These are phyloP conservation scores for Apodemia duryi DNA, from an alignment of 2,888 invertebrate genomes.

Conservation along the genomic window DNA sequence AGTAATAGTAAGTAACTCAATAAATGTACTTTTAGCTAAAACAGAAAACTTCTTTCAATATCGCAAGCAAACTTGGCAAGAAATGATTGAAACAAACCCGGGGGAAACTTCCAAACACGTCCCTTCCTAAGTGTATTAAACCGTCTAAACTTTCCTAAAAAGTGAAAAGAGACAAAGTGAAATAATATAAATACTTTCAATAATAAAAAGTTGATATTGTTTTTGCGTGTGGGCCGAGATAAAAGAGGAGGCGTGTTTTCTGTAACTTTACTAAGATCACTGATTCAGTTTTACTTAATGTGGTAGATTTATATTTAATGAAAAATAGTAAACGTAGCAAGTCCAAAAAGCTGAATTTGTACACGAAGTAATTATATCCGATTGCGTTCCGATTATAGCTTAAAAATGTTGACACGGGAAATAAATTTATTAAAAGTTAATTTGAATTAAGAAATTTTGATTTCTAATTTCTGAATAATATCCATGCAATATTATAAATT, in stretches of 20 bases:
- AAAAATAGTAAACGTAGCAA: no score
- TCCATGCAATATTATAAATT: no score
- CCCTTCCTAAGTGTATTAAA: constrained; percentile 75
- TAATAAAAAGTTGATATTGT: constrained; percentile 72
- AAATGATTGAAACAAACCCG: constrained; percentile 72
- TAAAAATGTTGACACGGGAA: no score
- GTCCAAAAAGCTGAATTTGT: no score
- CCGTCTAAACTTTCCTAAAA: constrained; percentile 57
- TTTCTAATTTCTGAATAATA: no score
- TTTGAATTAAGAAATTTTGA: no score
- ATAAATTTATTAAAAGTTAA: no score
- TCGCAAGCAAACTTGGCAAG: constrained; percentile 48
- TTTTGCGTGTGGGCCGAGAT: constrained; percentile 38
- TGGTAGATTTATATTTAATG: no score
- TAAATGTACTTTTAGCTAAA: constrained; percentile 27
- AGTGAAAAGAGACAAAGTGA: constrained; percentile 67
- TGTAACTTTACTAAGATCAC: background rate
- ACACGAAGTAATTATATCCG: no score
- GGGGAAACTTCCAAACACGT: constrained; percentile 52
- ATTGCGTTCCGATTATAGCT: no score
- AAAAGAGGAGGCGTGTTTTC: constrained; percentile 20
- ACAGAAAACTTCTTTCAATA: constrained; percentile 34
- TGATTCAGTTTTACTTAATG: background rate
- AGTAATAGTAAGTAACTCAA: no score
- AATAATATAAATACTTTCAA: constrained; percentile 76